Base-by-base conservation (phyloP, 2,888 invertebrate species). In the Drosophila basisetae region DNA sequence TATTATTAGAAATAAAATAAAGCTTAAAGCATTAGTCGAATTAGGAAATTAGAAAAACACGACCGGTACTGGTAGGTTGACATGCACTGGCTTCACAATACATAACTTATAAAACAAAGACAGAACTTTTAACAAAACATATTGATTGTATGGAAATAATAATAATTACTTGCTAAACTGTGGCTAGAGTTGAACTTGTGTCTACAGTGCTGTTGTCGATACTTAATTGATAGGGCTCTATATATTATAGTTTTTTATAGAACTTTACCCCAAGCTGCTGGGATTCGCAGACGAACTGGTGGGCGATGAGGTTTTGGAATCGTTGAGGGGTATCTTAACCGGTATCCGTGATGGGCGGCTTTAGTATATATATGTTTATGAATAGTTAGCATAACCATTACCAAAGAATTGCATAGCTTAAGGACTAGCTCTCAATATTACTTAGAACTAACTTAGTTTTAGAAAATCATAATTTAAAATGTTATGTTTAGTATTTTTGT, bases 321-420 rank as follows among this genome's bases (percentile, higher is more conserved):
- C 93, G 77, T 89, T 87, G 85, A 93, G 93, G 82, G 87, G 83
- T 84, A 93, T 91, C 85, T 93, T 93, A 78, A 93, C 91, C 77
- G 93, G 93, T 85, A 93, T 93, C 92, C 93, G 90, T 80, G 93
- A 93, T 82, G 92, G 92, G 75, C 92, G 92, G 87, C 92, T 91
- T 89, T 83, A 68, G 71, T 80, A 68, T 66, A 62, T 59, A 53
- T 30, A 43, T 49, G 31, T 72, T 31, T 64, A 60, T 25, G 58
- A 68, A 62, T 61, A 69, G 63, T 80, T 80, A 78, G 78, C 78
- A 76, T 73, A 64, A 81, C 82, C 80, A 81, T 68, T 28, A 73
- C 78, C 78, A 62, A 55, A 41, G 10, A 22, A 41, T 10, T 50
- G 28, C 4, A 25, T 39, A 63, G 54, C 52, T 74, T 66, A 75